A percentile compares a stretch with the other conserved stretches of the same genome.
These are phyloP conservation scores for Watsonalla binaria DNA, from an alignment of 2,888 invertebrate genomes.

Conservation along the genomic window DNA sequence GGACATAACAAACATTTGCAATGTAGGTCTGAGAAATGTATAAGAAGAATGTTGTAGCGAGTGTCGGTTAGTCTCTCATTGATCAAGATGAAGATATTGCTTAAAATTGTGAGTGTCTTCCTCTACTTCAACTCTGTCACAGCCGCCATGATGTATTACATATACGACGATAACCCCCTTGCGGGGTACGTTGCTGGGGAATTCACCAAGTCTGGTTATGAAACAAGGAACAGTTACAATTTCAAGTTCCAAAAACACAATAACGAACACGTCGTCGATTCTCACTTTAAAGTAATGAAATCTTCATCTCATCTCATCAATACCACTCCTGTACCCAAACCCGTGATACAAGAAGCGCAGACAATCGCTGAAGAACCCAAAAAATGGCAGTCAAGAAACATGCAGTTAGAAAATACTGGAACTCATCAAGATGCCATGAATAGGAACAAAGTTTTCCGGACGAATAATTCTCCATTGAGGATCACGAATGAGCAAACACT, in stretches of 20 bases:
- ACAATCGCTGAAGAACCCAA: neutral
- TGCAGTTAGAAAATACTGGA: neutral
- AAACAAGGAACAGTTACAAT: conserved; percentile 24
- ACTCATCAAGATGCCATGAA: neutral
- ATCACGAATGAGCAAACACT: neutral
- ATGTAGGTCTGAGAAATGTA: conserved; percentile 26
- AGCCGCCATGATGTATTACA: conserved; percentile 33
- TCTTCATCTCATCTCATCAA: conserved; percentile 7
- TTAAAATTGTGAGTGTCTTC: conserved; percentile 24
- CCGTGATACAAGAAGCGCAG: neutral
- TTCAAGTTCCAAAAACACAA: conserved; percentile 25
- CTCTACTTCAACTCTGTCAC: conserved; percentile 28
- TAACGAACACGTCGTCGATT: conserved; percentile 36
- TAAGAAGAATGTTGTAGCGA: conserved; percentile 28
- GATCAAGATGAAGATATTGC: conserved; percentile 38
- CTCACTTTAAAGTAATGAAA: conserved; percentile 42
- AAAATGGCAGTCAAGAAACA: neutral
- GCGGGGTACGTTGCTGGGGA: conserved; percentile 32
- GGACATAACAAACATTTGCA: conserved; percentile 28
- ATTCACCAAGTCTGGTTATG: conserved; percentile 23
- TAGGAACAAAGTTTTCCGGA: neutral
- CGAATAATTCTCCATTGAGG: neutral
- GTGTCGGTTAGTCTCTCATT: conserved; percentile 22
- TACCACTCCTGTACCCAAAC: neutral
- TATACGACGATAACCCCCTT: conserved; percentile 38